Evolutionary conservation across 2,888 invertebrate genomes (phyloP).

Genomic region (Cataglyphis cursor): DNA sequence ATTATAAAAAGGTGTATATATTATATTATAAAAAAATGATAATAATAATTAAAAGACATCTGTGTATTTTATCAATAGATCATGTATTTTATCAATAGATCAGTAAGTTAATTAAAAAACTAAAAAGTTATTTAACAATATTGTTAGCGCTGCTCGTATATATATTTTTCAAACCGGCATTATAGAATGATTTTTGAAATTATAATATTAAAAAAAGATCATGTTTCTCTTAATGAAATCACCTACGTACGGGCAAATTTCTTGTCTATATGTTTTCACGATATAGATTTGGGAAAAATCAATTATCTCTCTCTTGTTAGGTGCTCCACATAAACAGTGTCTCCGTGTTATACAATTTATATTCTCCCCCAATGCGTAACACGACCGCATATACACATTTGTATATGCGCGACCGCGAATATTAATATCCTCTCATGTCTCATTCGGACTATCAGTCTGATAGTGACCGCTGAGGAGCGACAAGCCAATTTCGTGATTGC

Average conservation of each 20-base stretch:
- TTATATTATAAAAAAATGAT: not conserved
- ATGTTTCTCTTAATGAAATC: not conserved
- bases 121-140: not conserved
- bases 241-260: not conserved
- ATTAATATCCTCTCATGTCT: constrained; percentile 80
- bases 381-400: constrained; percentile 28
- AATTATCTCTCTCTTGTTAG: constrained; percentile 19
- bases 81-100: not conserved
- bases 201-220: not conserved
- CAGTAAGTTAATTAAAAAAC: not conserved
- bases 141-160: not conserved
- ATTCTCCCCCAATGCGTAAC: constrained; percentile 68
- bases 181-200: not conserved
- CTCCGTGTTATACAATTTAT: constrained; percentile 67
- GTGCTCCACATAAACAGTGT: constrained; percentile 66
- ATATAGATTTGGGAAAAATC: constrained; percentile 8
- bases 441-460: constrained; percentile 83
- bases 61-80: not conserved
- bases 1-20: not conserved
- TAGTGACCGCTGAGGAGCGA: constrained; percentile 79
- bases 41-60: not conserved
- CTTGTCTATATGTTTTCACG: not conserved
- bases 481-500: constrained; percentile 59
- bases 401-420: constrained; percentile 69
- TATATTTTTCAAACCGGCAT: not conserved